Conservation (phyloP, 2,113 vertebrate species). For the Tupaia chinensis region DNA sequence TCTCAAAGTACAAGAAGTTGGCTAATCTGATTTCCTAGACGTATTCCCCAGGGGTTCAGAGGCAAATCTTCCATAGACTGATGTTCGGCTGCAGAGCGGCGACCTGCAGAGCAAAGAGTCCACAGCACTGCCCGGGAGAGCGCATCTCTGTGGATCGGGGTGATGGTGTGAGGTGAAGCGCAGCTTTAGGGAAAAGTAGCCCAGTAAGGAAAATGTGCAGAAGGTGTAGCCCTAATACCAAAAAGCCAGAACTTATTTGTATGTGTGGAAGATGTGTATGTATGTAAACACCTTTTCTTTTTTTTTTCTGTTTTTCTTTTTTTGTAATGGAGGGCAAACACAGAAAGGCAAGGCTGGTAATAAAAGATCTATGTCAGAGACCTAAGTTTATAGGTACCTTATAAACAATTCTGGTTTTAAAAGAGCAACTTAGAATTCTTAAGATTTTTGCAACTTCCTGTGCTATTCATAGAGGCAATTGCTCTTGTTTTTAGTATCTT, state of each 20-base stretch:
- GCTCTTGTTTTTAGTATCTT: constrained; percentile 42
- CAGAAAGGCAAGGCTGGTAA: neutral
- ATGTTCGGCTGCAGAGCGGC: neutral
- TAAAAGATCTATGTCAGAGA: neutral
- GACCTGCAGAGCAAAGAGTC: neutral
- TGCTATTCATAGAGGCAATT: neutral
- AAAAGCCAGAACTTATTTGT: neutral
- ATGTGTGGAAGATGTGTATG: constrained; percentile 16
- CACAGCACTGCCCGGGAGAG: neutral
- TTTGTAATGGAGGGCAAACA: constrained; percentile 34
- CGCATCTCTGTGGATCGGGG: neutral
- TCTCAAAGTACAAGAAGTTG: neutral
- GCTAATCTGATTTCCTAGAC: constrained; percentile 38
- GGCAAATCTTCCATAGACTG: neutral
- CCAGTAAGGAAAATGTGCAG: neutral
- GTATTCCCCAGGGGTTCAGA: neutral
- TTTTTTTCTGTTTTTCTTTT: neutral
- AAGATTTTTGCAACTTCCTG: constrained; percentile 16
- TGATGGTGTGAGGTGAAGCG: neutral
- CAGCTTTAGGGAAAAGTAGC: neutral
- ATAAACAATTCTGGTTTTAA: constrained; percentile 33
- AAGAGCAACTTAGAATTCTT: constrained; percentile 41
- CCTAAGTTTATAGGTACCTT: neutral
- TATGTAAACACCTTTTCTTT: constrained; percentile 29
- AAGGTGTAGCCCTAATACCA: neutral